phyloP scores from a whole-genome alignment of 2,797 vertebrate genomes.

The Erethizon dorsatum region DNA sequence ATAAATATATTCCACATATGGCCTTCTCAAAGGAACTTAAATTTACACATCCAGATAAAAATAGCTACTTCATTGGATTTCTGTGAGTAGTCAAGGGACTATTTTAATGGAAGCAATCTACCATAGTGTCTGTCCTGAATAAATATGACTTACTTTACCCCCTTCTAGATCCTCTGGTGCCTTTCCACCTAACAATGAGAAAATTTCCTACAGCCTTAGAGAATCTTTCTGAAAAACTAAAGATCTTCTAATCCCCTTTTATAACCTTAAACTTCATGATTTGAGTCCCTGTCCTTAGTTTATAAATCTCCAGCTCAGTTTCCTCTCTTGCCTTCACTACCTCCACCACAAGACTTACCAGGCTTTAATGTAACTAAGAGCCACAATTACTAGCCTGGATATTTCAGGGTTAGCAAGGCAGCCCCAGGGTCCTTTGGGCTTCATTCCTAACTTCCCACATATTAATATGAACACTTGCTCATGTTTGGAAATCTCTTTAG shows the following conservation, averaged over 20 bases:
- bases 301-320: not conserved
- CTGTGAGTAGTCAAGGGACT: not conserved
- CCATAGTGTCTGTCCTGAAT: not conserved
- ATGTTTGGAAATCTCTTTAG: conserved; percentile 1
- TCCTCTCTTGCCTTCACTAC: not conserved
- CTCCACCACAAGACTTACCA: not conserved
- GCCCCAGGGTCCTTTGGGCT: not conserved
- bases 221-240: not conserved
- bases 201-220: not conserved
- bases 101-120: not conserved
- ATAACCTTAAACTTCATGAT: not conserved
- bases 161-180: not conserved
- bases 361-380: not conserved
- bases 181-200: not conserved
- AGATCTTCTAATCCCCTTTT: not conserved
- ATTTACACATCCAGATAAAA: not conserved
- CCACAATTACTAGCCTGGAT: not conserved
- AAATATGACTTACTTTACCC: not conserved
- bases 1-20: not conserved
- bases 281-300: not conserved
- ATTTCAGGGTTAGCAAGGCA: not conserved
- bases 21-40: not conserved
- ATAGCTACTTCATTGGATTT: not conserved
- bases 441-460: not conserved
- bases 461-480: not conserved